Conservation (phyloP, 2,888 invertebrate genomes). For the Conistra vaccinii region DNA sequence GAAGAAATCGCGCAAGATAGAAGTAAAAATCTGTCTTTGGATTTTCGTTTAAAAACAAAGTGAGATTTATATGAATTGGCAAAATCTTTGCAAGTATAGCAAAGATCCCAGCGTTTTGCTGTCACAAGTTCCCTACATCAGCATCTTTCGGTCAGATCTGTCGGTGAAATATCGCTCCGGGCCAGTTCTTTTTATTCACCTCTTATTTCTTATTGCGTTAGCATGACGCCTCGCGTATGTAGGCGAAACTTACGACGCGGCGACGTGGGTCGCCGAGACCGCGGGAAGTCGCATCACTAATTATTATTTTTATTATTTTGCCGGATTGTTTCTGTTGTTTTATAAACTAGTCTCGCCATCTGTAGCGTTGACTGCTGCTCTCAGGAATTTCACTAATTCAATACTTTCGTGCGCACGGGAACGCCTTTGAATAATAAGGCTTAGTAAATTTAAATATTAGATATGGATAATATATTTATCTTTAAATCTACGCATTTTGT, state of each 20-base stretch:
- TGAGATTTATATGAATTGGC: background rate
- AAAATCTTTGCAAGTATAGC: slow-evolving; percentile 48
- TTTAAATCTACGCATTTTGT: slow-evolving; percentile 69
- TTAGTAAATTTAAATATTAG: slow-evolving; percentile 49
- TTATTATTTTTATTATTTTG: slow-evolving; percentile 76
- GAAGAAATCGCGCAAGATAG: slow-evolving; percentile 6
- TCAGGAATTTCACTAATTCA: slow-evolving; percentile 51
- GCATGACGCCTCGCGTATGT: slow-evolving; percentile 76
- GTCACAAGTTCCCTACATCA: slow-evolving; percentile 74
- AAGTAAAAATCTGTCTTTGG: background rate
- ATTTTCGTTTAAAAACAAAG: slow-evolving; percentile 30
- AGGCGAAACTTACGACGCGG: slow-evolving; percentile 77
- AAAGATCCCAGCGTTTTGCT: slow-evolving; percentile 65
- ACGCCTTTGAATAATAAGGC: slow-evolving; percentile 47
- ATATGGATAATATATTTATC: slow-evolving; percentile 58
- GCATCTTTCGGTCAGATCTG: slow-evolving; percentile 81
- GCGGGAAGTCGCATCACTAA: slow-evolving; percentile 79
- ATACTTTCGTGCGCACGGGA: slow-evolving; percentile 45
- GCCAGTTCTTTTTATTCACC: slow-evolving; percentile 77
- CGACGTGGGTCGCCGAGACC: slow-evolving; percentile 71
- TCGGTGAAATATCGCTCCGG: slow-evolving; percentile 77
- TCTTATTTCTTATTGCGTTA: slow-evolving; percentile 79
- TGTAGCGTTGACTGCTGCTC: slow-evolving; percentile 40
- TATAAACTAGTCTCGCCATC: slow-evolving; percentile 53
- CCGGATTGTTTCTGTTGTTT: slow-evolving; percentile 48